A percentile compares a stretch with the other conserved stretches of the same genome.
Conservation (phyloP, 2,797 vertebrate genomes). For the Phaenicophaeus curvirostris region DNA sequence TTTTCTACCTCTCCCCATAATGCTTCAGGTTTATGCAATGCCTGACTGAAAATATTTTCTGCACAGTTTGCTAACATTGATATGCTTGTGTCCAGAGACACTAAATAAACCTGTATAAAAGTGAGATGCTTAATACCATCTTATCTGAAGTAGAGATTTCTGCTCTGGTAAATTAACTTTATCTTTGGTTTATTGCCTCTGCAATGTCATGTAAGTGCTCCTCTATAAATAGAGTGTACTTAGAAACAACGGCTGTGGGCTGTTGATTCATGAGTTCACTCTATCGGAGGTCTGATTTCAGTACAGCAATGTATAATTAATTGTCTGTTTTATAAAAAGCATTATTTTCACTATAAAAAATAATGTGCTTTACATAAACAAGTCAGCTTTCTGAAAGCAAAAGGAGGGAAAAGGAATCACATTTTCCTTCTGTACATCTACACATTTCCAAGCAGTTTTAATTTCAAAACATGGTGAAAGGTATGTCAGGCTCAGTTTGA, state of each 20-base stretch:
- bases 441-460: background rate
- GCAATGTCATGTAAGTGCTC: background rate
- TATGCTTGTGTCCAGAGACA: background rate
- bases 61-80: background rate
- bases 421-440: background rate
- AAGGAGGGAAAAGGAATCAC: background rate
- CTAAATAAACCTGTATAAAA: background rate
- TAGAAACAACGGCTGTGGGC: background rate
- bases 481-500: background rate
- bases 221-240: background rate
- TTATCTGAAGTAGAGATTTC: background rate
- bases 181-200: background rate
- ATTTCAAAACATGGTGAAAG: background rate
- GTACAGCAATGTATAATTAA: background rate
- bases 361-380: background rate
- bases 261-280: background rate
- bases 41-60: background rate
- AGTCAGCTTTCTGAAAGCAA: background rate
- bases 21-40: background rate
- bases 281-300: background rate
- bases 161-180: background rate
- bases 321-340: background rate
- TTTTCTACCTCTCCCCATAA: background rate
- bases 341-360: background rate
- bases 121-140: background rate